These are phyloP conservation scores for Epinotia ramella DNA, from an alignment of 2,888 invertebrate genomes.

Conservation along the genomic window DNA sequence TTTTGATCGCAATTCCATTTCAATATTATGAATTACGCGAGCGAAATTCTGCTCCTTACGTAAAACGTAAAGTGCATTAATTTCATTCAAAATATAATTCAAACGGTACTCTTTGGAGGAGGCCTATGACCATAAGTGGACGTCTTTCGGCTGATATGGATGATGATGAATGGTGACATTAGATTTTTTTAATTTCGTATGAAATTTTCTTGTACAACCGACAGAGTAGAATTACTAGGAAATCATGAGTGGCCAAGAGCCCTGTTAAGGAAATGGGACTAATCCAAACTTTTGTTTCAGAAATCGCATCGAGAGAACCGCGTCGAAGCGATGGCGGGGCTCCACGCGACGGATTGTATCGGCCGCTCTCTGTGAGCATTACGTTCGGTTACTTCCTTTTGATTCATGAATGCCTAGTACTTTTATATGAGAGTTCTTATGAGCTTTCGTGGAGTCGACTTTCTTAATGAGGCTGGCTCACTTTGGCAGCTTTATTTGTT, in stretches of 20 bases:
- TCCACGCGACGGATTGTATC: slow-evolving; percentile 72
- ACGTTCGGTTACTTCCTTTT: slow-evolving; percentile 33
- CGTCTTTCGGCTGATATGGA: too few relatives aligned
- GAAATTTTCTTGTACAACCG: too few relatives aligned
- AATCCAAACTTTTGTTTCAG: slow-evolving; percentile 60
- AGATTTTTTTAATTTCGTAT: too few relatives aligned
- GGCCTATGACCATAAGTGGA: too few relatives aligned
- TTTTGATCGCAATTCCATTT: neutral
- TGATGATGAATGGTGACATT: too few relatives aligned
- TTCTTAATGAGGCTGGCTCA: neutral
- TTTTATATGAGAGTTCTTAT: neutral
- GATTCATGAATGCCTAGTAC: slow-evolving; percentile 45
- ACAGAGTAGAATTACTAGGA: neutral
- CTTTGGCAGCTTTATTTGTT: slow-evolving; percentile 17
- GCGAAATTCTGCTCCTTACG: too few relatives aligned
- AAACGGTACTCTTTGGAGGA: too few relatives aligned
- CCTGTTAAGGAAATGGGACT: slow-evolving; percentile 11
- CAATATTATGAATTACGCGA: slow-evolving; percentile 6
- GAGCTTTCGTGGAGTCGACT: neutral
- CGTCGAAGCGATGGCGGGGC: slow-evolving; percentile 80
- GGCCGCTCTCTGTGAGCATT: slow-evolving; percentile 69
- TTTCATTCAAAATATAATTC: too few relatives aligned
- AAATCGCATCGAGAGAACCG: slow-evolving; percentile 75
- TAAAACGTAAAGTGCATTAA: too few relatives aligned
- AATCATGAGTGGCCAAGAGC: slow-evolving; percentile 7